These are phyloP conservation scores for Phrynosoma blainvillii DNA, from an alignment of 2,113 vertebrate genomes.

Conservation along the genomic window DNA sequence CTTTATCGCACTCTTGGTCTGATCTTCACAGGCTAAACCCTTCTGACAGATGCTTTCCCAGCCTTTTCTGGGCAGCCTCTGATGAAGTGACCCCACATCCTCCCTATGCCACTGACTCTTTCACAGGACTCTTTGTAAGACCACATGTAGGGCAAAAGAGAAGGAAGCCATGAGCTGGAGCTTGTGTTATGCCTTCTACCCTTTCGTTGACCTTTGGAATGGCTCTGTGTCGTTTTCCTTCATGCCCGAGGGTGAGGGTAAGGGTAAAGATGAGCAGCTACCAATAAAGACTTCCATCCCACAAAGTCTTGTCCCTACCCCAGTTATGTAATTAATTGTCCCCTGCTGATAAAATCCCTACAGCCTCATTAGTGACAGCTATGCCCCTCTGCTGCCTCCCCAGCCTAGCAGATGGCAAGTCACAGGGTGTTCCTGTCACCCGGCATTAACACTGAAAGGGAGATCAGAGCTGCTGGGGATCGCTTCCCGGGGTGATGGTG, in stretches of 20 bases:
- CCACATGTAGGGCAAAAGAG: neutral
- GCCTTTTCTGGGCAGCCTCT: neutral
- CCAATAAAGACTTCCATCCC: neutral
- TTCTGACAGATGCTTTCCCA: neutral
- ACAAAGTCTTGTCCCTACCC: neutral
- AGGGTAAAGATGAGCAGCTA: neutral
- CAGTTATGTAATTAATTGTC: conserved; percentile 37
- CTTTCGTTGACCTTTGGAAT: neutral
- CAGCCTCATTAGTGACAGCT: neutral
- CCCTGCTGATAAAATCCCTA: neutral
- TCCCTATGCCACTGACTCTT: neutral
- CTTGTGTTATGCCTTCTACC: neutral
- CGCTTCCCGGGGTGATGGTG: too few relatives aligned
- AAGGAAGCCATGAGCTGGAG: neutral
- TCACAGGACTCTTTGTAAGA: neutral
- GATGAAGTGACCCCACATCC: neutral
- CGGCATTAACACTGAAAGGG: neutral
- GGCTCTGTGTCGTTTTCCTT: neutral
- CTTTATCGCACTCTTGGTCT: neutral
- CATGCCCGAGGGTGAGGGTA: neutral
- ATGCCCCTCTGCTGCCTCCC: neutral
- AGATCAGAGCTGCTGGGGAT: neutral
- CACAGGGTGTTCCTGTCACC: conserved; percentile 11
- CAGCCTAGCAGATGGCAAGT: conserved; percentile 14
- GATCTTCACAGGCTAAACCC: too few relatives aligned